Evolutionary conservation across 2,888 invertebrate species (phyloP), one percentile per base, ranked within the genome.

Genomic region (Eudemis profundana): DNA sequence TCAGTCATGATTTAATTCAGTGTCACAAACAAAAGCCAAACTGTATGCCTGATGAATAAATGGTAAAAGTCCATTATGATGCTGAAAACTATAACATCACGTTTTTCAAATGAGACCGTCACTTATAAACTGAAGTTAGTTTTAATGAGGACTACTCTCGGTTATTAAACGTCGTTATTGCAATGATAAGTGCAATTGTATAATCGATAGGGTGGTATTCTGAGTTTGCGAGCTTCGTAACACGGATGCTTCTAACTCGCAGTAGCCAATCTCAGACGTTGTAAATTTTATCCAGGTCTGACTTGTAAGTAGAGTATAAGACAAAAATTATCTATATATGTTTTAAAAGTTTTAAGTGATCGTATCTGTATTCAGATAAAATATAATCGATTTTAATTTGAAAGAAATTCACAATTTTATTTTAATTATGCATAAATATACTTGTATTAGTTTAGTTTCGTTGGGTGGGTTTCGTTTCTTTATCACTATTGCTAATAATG

Each of bases 401-500:
- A 59, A 46, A 29, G 36, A 53, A 53, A 27, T 10, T 36, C 64
- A 64, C 57, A 54, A 54, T 62, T 36, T 47, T 71, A 70, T 70
- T 71, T 66, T 72, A 72, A 75, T 70, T 42, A 60, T 47, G 47
- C 29, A 50, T 40, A 49, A 44, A 59, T 64, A 70, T 74, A 77
- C 40, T 78, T 77, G 76, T 77, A 76, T 64, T 80, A 79, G 77
- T 64, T 73, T 74, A 76, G 69, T 73, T 70, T 68, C 67, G 67
- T 73, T 72, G 79, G 81, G 72, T 74, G 59, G 68, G 69, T 61
- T 60, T 69, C 17, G 23, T 65, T 59, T 61, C 49, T 60, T 63
- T 27, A 54, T 67, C 62, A 62, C 50, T 46, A 49, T 54, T 59
- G 38, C 57, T 49, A 51, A 54, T 61, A 47, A 65, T 60, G 60